Evolutionary conservation across 1,140 invertebrate genomes (phyloP).

Genomic region (Drosophila lacertosa): DNA sequence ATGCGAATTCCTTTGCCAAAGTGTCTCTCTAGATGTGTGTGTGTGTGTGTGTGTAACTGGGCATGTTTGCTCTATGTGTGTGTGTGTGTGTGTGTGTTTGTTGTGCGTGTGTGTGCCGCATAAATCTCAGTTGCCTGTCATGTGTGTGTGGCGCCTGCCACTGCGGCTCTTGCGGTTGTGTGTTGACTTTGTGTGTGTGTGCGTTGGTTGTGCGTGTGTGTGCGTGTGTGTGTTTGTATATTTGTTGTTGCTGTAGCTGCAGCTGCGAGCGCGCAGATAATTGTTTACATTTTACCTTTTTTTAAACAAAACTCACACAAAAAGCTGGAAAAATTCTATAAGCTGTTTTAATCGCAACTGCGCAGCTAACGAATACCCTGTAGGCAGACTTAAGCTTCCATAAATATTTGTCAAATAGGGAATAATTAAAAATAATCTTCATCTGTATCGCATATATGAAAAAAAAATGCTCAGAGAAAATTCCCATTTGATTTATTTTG

Average conservation of each 20-base stretch:
- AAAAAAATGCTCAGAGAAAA: no score
- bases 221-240: slow-evolving; percentile 13
- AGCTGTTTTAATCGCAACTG: no score
- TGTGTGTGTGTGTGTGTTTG: slow-evolving; percentile 7
- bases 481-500: no score
- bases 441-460: no score
- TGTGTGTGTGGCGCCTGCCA: slow-evolving; percentile 43
- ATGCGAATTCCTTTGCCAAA: slow-evolving; percentile 74
- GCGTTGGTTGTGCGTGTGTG: slow-evolving; percentile 35
- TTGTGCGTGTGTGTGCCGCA: slow-evolving; percentile 50
- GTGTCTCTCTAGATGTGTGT: slow-evolving; percentile 35
- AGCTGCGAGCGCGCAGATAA: slow-evolving; percentile 74
- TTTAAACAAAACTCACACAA: slow-evolving; percentile 5
- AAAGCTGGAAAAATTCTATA: background rate
- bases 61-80: slow-evolving; percentile 25
- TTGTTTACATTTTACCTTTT: slow-evolving; percentile 82
- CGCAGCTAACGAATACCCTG: no score
- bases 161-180: slow-evolving; percentile 58
- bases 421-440: no score
- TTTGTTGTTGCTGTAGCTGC: slow-evolving; percentile 36
- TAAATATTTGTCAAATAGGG: no score
- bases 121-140: slow-evolving; percentile 74
- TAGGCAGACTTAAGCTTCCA: no score
- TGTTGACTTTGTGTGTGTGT: slow-evolving; percentile 44
- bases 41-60: slow-evolving; percentile 24